Evolutionary conservation across 2,888 invertebrate genomes (phyloP).

Genomic region (Chloroclysta siterata): DNA sequence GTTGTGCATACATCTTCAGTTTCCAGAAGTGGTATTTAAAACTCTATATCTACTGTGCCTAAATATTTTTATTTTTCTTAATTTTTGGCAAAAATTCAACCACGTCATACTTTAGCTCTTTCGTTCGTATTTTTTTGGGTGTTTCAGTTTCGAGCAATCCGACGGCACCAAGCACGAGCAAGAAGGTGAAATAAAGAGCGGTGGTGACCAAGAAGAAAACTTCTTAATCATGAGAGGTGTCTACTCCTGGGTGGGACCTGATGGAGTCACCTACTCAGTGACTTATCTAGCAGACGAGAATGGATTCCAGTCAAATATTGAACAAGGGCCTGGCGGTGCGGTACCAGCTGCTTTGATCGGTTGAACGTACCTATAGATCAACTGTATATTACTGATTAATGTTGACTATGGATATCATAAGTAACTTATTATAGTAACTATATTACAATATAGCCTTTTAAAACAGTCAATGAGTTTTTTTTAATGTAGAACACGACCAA

Average conservation of each 20-base stretch:
- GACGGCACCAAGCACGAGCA: conserved; percentile 75
- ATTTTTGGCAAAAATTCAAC: too few species aligned
- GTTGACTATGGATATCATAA: too few species aligned
- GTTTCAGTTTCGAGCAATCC: conserved; percentile 66
- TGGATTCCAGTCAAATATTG: conserved; percentile 80
- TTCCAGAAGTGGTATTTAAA: too few species aligned
- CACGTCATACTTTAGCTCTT: too few species aligned
- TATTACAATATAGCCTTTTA: too few species aligned
- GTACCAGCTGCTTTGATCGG: conserved; percentile 63
- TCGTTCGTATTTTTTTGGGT: not conserved
- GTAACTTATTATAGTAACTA: too few species aligned
- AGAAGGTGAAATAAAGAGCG: conserved; percentile 63
- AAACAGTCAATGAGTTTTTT: too few species aligned
- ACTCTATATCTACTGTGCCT: too few species aligned
- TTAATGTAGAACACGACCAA: too few species aligned
- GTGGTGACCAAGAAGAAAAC: conserved; percentile 50
- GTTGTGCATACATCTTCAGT: too few species aligned
- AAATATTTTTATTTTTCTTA: too few species aligned
- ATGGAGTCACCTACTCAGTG: conserved; percentile 72
- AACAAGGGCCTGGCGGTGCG: conserved; percentile 61
- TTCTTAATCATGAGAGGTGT: conserved; percentile 63
- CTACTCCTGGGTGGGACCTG: conserved; percentile 68
- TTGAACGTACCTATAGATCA: conserved; percentile 22
- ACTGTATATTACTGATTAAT: too few species aligned
- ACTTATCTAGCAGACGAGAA: conserved; percentile 81